phyloP scores from a whole-genome alignment of 92 coral and sea anemone genomes.

The Zoanthus gigantus region DNA sequence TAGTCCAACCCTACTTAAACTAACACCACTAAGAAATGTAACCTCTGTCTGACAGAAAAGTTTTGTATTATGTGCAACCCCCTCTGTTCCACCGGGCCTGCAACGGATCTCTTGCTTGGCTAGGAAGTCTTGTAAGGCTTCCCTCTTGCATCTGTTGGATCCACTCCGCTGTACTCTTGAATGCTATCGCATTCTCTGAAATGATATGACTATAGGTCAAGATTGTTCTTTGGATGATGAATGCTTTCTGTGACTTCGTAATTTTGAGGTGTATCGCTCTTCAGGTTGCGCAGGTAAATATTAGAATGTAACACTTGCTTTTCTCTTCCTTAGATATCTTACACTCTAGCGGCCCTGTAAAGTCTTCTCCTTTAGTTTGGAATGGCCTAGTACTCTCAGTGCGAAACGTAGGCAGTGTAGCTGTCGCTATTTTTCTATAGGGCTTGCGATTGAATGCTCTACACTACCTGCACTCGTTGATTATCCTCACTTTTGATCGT shows the following conservation, averaged over 20 bases:
- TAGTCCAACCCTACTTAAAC: too few species aligned
- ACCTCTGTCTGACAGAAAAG: too few species aligned
- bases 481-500: not conserved
- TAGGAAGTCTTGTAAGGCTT: slow-evolving; percentile 40
- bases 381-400: not conserved
- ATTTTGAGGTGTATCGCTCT: slow-evolving; percentile 63
- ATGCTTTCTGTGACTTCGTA: slow-evolving; percentile 70
- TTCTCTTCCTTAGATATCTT: slow-evolving; percentile 57
- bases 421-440: not conserved
- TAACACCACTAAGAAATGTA: too few species aligned
- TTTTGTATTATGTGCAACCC: too few species aligned
- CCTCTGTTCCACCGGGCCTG: too few species aligned
- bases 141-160: slow-evolving; percentile 64
- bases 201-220: slow-evolving; percentile 40
- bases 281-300: slow-evolving; percentile 63
- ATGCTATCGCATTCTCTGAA: not conserved
- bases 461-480: slow-evolving; percentile 1
- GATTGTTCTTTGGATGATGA: slow-evolving; percentile 44
- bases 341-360: slow-evolving; percentile 38
- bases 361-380: slow-evolving; percentile 38
- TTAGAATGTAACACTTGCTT: slow-evolving; percentile 54
- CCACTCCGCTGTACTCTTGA: slow-evolving; percentile 66
- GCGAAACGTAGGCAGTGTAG: slow-evolving; percentile 2
- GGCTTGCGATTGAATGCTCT: not conserved
- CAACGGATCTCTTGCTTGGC: not conserved